These are phyloP conservation scores for Crenichthys baileyi DNA, from an alignment of 2,797 vertebrate species.

Conservation along the genomic window DNA sequence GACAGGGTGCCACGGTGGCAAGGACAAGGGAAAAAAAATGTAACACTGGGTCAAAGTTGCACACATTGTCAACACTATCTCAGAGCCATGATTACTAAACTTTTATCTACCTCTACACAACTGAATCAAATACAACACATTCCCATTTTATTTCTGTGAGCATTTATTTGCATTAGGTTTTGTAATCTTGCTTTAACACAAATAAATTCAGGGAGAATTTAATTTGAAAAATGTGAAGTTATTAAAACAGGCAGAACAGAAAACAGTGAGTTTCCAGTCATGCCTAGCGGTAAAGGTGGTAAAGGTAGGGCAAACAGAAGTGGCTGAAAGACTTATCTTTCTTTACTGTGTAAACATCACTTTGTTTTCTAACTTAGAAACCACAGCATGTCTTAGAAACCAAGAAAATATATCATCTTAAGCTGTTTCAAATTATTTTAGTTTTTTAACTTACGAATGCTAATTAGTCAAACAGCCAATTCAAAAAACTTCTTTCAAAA, in stretches of 20 bases:
- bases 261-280: slow-evolving; percentile 1
- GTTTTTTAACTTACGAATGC: not conserved
- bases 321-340: slow-evolving; percentile 1
- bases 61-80: slow-evolving; percentile 33
- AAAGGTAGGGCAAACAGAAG: slow-evolving; percentile 10
- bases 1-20: slow-evolving; percentile 19
- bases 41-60: slow-evolving; percentile 42
- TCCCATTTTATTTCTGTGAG: not conserved
- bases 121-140: slow-evolving; percentile 11
- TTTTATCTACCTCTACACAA: slow-evolving; percentile 10
- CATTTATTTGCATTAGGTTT: not conserved
- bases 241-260: slow-evolving; percentile 10
- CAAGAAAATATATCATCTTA: not conserved
- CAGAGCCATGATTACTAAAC: slow-evolving; percentile 47
- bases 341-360: slow-evolving; percentile 8
- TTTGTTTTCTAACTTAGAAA: slow-evolving; percentile 1
- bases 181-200: slow-evolving; percentile 14
- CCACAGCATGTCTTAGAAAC: not conserved
- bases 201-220: slow-evolving; percentile 18
- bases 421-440: not conserved
- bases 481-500: slow-evolving; percentile 2
- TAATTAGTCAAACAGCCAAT: not conserved
- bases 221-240: slow-evolving; percentile 14
- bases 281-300: not conserved
- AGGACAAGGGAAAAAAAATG: slow-evolving; percentile 14